A percentile compares a stretch with the other conserved stretches of the same genome.
Conservation (phyloP, 2,797 vertebrate species). For the Geotrypetes seraphini region DNA sequence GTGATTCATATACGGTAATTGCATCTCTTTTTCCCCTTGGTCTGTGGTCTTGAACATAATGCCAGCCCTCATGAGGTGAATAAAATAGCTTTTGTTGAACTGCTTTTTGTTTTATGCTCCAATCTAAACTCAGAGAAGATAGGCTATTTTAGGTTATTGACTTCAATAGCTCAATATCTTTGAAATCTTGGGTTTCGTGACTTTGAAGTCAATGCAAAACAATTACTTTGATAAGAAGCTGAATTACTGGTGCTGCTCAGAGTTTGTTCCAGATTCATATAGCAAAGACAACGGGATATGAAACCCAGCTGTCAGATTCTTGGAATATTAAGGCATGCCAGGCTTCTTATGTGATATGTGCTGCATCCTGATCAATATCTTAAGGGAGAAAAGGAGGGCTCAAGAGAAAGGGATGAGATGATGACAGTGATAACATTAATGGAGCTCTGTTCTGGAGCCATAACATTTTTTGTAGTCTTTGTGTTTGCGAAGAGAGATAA, state of each 20-base stretch:
- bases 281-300: neutral
- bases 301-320: neutral
- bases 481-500: too few relatives aligned
- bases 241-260: neutral
- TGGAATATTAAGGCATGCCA: neutral
- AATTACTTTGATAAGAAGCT: neutral
- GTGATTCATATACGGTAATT: too few relatives aligned
- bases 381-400: too few relatives aligned
- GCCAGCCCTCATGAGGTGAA: too few relatives aligned
- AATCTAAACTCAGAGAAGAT: neutral
- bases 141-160: neutral
- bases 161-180: neutral
- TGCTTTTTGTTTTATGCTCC: too few relatives aligned
- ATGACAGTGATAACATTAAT: too few relatives aligned
- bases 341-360: neutral
- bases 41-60: too few relatives aligned
- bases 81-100: neutral
- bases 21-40: neutral
- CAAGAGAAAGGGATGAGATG: neutral
- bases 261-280: slow-evolving; percentile 1
- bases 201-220: neutral
- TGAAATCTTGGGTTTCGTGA: neutral
- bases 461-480: too few relatives aligned
- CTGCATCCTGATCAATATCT: too few relatives aligned
- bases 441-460: too few relatives aligned